These are phyloP conservation scores for Helarctos malayanus DNA, from an alignment of 2,797 vertebrate species.

Conservation along the genomic window DNA sequence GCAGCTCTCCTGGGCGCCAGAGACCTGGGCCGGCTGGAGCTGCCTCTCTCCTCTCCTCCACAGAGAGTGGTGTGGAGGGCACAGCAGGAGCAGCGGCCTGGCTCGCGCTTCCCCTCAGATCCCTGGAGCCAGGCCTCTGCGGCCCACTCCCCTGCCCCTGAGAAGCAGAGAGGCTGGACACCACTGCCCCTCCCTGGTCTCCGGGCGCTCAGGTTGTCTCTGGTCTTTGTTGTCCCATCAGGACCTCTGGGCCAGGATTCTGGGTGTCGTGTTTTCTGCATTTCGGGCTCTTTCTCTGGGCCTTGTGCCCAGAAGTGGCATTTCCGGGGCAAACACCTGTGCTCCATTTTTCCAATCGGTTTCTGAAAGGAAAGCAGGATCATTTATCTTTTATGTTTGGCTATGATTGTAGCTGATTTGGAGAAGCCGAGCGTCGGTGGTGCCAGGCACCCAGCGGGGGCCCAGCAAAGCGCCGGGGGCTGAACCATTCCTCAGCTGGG, in stretches of 20 bases:
- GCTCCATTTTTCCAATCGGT: neutral
- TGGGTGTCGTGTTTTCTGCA: neutral
- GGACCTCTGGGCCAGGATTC: neutral
- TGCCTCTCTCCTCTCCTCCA: neutral
- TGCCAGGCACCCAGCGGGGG: neutral
- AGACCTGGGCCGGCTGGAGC: neutral
- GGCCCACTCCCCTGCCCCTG: neutral
- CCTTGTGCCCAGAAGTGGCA: neutral
- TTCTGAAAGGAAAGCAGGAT: neutral
- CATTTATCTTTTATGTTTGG: neutral
- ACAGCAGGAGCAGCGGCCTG: neutral
- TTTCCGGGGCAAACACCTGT: slow-evolving; percentile 55
- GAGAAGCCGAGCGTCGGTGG: neutral
- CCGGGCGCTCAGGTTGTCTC: neutral
- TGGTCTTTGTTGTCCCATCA: neutral
- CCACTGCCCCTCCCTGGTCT: no score
- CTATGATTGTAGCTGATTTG: neutral
- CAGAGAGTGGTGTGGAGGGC: neutral
- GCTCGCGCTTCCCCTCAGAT: neutral
- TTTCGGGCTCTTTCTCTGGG: neutral
- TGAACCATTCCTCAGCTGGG: neutral
- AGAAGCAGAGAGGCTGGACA: neutral
- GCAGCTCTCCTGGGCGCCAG: rapidly evolving
- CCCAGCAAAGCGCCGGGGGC: neutral
- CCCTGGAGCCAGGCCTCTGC: neutral